Conservation (phyloP, 2,113 vertebrate species). For the Columba livia region DNA sequence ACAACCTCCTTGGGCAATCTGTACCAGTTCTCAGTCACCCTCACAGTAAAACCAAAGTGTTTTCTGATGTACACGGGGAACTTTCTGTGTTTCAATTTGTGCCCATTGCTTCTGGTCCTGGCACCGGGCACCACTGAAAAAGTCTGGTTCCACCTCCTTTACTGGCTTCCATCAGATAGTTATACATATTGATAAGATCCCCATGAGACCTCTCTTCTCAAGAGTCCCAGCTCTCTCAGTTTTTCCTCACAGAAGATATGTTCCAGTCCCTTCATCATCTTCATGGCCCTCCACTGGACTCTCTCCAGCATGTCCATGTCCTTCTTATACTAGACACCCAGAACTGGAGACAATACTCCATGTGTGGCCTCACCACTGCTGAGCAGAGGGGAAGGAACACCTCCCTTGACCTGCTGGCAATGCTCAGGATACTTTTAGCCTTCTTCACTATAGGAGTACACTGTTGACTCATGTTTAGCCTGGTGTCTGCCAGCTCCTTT, state of each 20-base stretch:
- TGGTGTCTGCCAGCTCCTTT: background rate
- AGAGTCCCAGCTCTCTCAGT: background rate
- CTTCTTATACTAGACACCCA: background rate
- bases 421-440: background rate
- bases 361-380: background rate
- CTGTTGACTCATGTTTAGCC: background rate
- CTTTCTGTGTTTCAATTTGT: background rate
- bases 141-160: background rate
- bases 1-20: background rate
- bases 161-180: background rate
- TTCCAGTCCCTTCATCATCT: background rate
- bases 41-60: background rate
- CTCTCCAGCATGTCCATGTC: background rate
- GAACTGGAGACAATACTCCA: background rate
- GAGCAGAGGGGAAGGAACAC: background rate
- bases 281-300: background rate
- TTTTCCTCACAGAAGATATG: background rate
- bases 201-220: background rate
- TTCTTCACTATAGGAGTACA: rapidly evolving
- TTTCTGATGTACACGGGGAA: background rate
- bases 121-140: background rate
- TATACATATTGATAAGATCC: background rate
- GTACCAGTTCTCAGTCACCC: background rate
- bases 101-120: background rate
- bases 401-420: background rate